Conservation (phyloP, 2,797 vertebrate genomes). For the Hoplostethus atlanticus region DNA sequence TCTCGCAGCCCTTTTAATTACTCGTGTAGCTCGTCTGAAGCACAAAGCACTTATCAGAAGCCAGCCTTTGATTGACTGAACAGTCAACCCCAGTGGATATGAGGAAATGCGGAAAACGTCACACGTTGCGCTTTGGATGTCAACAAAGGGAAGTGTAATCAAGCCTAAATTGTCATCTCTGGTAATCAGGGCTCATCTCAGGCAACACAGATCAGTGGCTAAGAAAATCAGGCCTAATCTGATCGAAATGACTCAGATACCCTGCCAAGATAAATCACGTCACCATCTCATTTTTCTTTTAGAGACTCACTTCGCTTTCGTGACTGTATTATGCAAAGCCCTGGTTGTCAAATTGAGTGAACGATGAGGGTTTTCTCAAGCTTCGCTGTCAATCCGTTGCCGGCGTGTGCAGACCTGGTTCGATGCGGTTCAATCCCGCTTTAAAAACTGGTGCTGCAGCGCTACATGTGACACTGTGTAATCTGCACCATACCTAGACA, state of each 20-base stretch:
- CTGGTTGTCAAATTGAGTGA: conserved; percentile 1
- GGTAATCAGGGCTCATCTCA: conserved; percentile 57
- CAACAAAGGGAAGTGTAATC: conserved; percentile 69
- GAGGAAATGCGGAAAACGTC: conserved; percentile 44
- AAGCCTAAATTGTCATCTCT: conserved; percentile 43
- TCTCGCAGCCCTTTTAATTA: conserved; percentile 63
- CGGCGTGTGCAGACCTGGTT: conserved; percentile 26
- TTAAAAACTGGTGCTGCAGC: conserved; percentile 28
- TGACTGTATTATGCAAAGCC: conserved; percentile 49
- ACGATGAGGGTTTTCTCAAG: conserved; percentile 25
- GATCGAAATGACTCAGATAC: conserved; percentile 49
- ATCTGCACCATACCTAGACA: conserved; percentile 10
- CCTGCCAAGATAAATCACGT: conserved; percentile 51
- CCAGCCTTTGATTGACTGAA: conserved; percentile 57
- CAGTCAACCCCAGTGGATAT: conserved; percentile 35
- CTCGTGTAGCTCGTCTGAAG: conserved; percentile 19
- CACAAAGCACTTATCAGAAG: conserved; percentile 24
- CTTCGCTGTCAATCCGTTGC: conserved; percentile 31
- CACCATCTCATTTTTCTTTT: conserved; percentile 40
- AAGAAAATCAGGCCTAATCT: conserved; percentile 53
- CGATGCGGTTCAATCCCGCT: conserved; percentile 25
- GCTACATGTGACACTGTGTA: not conserved
- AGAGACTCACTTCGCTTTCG: conserved; percentile 14
- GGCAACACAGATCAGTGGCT: conserved; percentile 42
- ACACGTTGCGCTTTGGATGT: conserved; percentile 37